Evolutionary conservation across 2,797 vertebrate genomes (phyloP).

Genomic region (Micropoecilia bifurca): DNA sequence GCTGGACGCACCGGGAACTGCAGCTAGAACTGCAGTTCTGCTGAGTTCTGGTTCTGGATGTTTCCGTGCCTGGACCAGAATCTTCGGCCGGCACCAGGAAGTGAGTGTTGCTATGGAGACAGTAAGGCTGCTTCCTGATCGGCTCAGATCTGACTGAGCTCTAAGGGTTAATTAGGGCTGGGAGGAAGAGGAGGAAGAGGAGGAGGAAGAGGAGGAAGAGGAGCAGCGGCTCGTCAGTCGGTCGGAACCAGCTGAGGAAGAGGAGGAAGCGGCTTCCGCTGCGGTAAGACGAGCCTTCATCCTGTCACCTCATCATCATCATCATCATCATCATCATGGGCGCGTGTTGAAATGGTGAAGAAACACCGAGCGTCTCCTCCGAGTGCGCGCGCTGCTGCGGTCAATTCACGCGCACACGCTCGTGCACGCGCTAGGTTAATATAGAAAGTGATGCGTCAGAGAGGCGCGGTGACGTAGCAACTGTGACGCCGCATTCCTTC

Average conservation of each 20-base stretch:
- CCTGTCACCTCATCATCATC: not conserved
- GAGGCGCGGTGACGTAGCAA: not conserved
- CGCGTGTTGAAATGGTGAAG: slow-evolving; percentile 5
- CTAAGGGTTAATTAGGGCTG: slow-evolving; percentile 5
- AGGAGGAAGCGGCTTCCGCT: slow-evolving; percentile 17
- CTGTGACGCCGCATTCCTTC: slow-evolving; percentile 7
- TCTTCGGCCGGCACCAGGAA: not conserved
- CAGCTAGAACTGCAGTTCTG: not conserved
- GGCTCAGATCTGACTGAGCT: not conserved
- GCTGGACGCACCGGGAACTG: not conserved
- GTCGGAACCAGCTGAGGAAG: slow-evolving; percentile 35
- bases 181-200: not conserved
- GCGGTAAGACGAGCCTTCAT: slow-evolving; percentile 44
- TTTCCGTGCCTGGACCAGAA: not conserved
- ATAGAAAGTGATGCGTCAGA: slow-evolving; percentile 10
- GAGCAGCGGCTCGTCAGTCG: slow-evolving; percentile 33
- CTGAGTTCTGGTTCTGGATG: not conserved
- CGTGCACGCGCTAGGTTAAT: not conserved
- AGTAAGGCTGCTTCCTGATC: not conserved
- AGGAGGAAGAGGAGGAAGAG: slow-evolving; percentile 20
- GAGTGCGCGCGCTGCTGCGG: not conserved
- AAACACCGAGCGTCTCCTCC: not conserved
- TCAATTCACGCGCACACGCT: slow-evolving; percentile 2
- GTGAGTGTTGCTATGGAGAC: not conserved
- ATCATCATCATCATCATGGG: not conserved